These are phyloP conservation scores for Dasyprocta punctata DNA, from an alignment of 2,113 vertebrate species.

Conservation along the genomic window DNA sequence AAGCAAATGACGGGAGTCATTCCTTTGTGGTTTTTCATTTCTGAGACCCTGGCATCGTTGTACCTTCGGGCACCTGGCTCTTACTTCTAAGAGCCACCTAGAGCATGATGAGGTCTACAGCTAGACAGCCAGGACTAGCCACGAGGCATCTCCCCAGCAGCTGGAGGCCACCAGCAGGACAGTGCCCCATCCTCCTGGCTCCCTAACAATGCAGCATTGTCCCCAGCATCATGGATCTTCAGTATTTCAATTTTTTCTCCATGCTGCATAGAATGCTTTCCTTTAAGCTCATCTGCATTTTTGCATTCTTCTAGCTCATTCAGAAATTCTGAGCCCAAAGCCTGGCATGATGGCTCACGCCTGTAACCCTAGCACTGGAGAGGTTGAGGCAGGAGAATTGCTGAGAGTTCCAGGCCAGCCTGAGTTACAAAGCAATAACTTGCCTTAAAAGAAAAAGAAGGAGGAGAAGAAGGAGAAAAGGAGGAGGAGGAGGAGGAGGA, in stretches of 20 bases:
- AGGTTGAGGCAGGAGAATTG: not conserved
- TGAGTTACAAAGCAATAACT: not conserved
- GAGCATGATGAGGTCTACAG: not conserved
- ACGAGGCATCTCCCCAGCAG: accelerated
- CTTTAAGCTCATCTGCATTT: not conserved
- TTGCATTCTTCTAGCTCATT: not conserved
- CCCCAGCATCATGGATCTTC: not conserved
- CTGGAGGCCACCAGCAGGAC: not conserved
- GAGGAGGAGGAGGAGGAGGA: too few relatives aligned
- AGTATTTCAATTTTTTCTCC: not conserved
- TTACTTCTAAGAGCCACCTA: not conserved
- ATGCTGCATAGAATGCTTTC: not conserved
- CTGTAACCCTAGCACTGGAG: not conserved
- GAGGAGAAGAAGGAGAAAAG: too few relatives aligned
- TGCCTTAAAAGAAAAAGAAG: not conserved
- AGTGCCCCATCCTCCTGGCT: not conserved
- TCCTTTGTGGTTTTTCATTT: not conserved
- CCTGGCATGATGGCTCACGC: accelerated
- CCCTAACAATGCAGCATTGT: not conserved
- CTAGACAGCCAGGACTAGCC: not conserved
- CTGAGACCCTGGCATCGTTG: not conserved
- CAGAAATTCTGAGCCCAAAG: not conserved
- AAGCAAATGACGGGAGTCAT: not conserved
- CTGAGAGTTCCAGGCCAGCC: not conserved
- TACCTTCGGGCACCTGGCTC: not conserved